phyloP scores from a whole-genome alignment of 2,113 vertebrate genomes.

The Ophiodon elongatus region DNA sequence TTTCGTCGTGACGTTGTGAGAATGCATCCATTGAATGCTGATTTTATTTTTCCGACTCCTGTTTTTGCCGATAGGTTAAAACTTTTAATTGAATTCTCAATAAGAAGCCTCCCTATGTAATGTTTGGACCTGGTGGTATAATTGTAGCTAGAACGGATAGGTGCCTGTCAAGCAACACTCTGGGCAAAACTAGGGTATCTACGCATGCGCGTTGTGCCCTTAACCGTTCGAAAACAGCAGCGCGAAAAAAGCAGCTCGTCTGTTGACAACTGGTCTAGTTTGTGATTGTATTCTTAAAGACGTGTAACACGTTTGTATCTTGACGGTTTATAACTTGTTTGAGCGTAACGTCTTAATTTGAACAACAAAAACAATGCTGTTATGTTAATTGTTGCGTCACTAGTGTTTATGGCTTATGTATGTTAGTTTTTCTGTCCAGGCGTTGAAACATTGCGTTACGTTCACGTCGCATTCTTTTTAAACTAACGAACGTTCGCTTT shows the following conservation, averaged over 20 bases:
- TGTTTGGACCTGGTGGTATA: fast-evolving
- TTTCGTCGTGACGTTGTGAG: neutral
- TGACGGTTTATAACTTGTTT: neutral
- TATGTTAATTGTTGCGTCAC: neutral
- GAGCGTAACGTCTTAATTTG: neutral
- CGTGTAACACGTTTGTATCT: neutral
- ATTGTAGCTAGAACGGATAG: fast-evolving
- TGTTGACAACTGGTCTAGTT: fast-evolving
- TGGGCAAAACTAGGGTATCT: fast-evolving
- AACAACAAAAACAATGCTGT: no score
- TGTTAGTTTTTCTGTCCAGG: neutral
- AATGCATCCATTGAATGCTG: neutral
- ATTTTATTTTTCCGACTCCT: neutral
- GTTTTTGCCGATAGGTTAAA: fast-evolving
- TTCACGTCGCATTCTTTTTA: neutral
- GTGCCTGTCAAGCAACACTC: fast-evolving
- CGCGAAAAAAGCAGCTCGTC: conserved; percentile 29
- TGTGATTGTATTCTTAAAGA: neutral
- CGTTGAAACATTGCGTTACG: neutral
- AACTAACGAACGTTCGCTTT: neutral
- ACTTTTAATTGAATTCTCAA: fast-evolving
- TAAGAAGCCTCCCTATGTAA: no score
- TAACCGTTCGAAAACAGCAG: conserved; percentile 38
- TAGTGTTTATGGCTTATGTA: neutral
- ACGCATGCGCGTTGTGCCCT: conserved; percentile 29